A percentile compares a stretch with the other conserved stretches of the same genome.
These are phyloP conservation scores for Ceratosolen solmsi DNA, from an alignment of 1,140 invertebrate genomes.

Conservation along the genomic window DNA sequence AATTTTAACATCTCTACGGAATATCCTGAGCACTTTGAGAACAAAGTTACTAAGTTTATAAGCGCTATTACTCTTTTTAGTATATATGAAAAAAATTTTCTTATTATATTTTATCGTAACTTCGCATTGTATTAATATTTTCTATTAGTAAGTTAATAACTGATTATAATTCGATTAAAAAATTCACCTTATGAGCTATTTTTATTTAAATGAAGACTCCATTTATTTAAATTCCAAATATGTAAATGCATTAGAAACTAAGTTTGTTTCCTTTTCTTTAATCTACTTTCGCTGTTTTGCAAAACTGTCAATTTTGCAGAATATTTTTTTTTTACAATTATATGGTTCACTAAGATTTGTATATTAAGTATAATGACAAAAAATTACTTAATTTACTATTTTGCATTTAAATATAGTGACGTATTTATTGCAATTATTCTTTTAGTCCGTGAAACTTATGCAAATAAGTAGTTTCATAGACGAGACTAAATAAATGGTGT, in stretches of 20 bases:
- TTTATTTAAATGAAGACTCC: constrained; percentile 23
- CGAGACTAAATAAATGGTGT: constrained; percentile 44
- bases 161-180: constrained; percentile 36
- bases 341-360: not conserved
- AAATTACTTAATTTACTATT: not conserved
- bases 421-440: not conserved
- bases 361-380: not conserved
- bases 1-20: constrained; percentile 37
- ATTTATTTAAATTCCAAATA: constrained; percentile 44
- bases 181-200: constrained; percentile 20
- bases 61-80: constrained; percentile 31
- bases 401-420: not conserved
- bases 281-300: not conserved
- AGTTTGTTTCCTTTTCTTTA: not conserved
- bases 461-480: not conserved
- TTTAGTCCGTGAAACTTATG: constrained; percentile 13
- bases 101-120: constrained; percentile 38
- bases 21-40: constrained; percentile 8
- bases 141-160: constrained; percentile 32
- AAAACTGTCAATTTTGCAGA: not conserved
- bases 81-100: constrained; percentile 26
- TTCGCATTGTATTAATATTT: constrained; percentile 19
- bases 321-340: not conserved
- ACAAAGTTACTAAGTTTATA: constrained; percentile 15
- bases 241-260: constrained; percentile 17